Percentiles rank a stretch among this genome's conserved stretches.
Conservation (phyloP, 2,797 vertebrate species). For the Chlorospingus flavigularis region DNA sequence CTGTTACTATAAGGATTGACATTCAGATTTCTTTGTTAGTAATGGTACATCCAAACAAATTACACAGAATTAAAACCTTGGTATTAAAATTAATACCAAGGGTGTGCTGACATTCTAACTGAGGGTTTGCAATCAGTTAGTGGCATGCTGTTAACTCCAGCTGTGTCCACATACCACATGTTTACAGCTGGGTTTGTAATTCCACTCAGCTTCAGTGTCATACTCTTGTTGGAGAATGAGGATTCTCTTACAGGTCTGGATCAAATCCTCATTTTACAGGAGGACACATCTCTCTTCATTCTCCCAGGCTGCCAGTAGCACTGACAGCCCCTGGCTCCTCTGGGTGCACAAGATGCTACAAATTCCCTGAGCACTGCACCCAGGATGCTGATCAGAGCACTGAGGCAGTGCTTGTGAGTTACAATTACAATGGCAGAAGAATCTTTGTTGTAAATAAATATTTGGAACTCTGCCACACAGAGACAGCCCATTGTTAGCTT, state of each 20-base stretch:
- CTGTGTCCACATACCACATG: not conserved
- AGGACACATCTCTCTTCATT: rapidly evolving
- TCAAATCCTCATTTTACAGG: not conserved
- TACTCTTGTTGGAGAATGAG: not conserved
- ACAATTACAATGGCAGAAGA: not conserved
- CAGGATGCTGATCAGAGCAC: rapidly evolving
- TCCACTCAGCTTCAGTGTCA: not conserved
- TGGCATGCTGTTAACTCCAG: not conserved
- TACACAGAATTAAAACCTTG: not conserved
- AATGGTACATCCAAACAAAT: not conserved
- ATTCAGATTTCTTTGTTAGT: not conserved
- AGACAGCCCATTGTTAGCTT: not conserved
- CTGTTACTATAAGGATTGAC: not conserved
- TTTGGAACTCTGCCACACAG: not conserved
- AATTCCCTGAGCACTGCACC: not conserved
- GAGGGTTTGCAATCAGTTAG: not conserved
- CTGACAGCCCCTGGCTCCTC: not conserved
- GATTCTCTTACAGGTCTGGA: not conserved
- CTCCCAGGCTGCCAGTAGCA: not conserved
- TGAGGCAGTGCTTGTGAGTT: not conserved
- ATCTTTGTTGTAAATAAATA: not conserved
- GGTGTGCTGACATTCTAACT: not conserved
- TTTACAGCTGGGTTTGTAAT: not conserved
- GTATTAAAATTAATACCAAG: no score
- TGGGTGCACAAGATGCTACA: rapidly evolving